Percentiles rank a stretch among this genome's conserved stretches.
phyloP scores from a whole-genome alignment of 2,888 invertebrate species.

The Pseudococcus viburni region DNA sequence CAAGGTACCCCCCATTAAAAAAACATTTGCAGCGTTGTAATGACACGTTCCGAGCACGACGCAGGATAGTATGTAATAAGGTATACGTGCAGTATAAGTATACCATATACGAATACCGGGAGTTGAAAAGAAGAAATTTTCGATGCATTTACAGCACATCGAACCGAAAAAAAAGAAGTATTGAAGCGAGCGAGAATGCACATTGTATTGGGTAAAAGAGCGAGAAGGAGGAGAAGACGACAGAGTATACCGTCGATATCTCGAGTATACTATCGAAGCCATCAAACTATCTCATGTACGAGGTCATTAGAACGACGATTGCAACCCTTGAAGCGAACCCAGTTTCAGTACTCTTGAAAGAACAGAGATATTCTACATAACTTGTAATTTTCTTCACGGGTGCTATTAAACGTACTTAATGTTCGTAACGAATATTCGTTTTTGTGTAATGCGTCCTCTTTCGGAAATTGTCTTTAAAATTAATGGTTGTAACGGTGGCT shows the following conservation, averaged over 20 bases:
- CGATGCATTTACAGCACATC: constrained; percentile 21
- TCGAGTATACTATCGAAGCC: constrained; percentile 52
- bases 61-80: constrained; percentile 19
- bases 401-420: constrained; percentile 58
- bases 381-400: constrained; percentile 57
- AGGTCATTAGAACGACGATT: constrained; percentile 57
- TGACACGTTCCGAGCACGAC: constrained; percentile 27
- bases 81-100: constrained; percentile 1
- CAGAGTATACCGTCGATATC: constrained; percentile 42
- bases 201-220: not conserved
- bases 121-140: constrained; percentile 26
- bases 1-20: constrained; percentile 50
- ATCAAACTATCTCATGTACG: constrained; percentile 54
- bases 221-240: not conserved
- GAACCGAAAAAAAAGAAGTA: constrained; percentile 2
- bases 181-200: not conserved
- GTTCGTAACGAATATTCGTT: constrained; percentile 56
- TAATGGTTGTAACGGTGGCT: constrained; percentile 55
- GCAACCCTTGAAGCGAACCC: constrained; percentile 57
- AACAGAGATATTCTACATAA: constrained; percentile 37
- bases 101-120: not conserved
- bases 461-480: constrained; percentile 55
- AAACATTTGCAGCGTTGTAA: constrained; percentile 54
- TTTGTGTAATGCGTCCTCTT: constrained; percentile 51
- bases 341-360: constrained; percentile 42